Evolutionary conservation across 2,888 invertebrate genomes (phyloP), one percentile per base, ranked within the genome.

Genomic region (Agrilus biguttatus): DNA sequence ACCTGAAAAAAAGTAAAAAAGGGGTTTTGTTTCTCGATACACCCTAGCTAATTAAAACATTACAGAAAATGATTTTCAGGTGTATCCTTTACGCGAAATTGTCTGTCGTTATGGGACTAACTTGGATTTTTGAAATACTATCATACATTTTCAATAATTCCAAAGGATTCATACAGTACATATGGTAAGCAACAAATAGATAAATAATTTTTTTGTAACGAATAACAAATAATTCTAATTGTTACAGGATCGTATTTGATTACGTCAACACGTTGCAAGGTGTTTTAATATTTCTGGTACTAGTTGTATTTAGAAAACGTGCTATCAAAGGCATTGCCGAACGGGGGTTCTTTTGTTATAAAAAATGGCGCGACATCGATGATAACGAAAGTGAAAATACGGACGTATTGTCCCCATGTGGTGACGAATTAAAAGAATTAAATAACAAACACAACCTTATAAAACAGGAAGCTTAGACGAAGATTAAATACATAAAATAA

Each of bases 41-140:
- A n/a, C n/a, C n/a, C n/a, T n/a, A n/a, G n/a, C n/a, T n/a, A 4
- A 17, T 4, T 17, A 36, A 23, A 23, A 23, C 23, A 23, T 23
- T 34, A 14, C 5, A 12, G n/a, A n/a, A n/a, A 36, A 23, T 13
- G 41, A 8, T 36, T 65, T 72, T 39, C 61, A 80, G 79, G 52
- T 77, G 78, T 52, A 62, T 73, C 28, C 61, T 80, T 19, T 81
- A 78, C 42, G 55, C 78, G 4, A 81, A 79, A 58, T 63, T 83
- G 44, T 77, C 78, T 51, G 62, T 80, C 5, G 72, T 81, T 1
- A 82, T 80, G 79, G 83, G 82, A 3, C 67, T 81, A 38, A 73
- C 77, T 0, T 83, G 82, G 82, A 71, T 78, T 48, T 82, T 82
- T 51, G 83, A 83, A 62, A 70, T 81, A 12, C 62, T 73, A 12